A percentile compares a stretch with the other conserved stretches of the same genome.
Conservation (phyloP, 2,888 invertebrate genomes). For the Xestia ashworthii region DNA sequence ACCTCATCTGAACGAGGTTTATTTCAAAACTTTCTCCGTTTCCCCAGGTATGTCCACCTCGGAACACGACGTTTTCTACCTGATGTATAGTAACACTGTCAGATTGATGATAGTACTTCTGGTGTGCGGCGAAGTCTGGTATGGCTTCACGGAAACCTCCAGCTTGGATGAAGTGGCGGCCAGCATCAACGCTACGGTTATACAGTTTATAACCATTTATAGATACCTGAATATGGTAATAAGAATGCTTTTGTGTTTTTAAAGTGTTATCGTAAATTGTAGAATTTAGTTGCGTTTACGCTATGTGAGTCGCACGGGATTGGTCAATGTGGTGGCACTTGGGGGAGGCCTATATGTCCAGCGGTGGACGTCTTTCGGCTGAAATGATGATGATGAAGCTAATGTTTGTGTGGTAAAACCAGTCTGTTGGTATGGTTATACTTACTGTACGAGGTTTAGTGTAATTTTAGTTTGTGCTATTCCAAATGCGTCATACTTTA, state of each 20-base stretch:
- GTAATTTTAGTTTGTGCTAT: neutral
- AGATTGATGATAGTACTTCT: slow-evolving; percentile 73
- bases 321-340: too few relatives aligned
- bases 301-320: too few relatives aligned
- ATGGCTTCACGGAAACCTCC: slow-evolving; percentile 70
- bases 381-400: too few relatives aligned
- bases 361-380: too few relatives aligned
- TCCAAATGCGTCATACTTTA: slow-evolving; percentile 11
- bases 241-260: slow-evolving; percentile 23
- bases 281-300: neutral
- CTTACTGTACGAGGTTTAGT: too few relatives aligned
- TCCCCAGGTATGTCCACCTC: slow-evolving; percentile 72
- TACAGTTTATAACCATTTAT: slow-evolving; percentile 79
- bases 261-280: neutral
- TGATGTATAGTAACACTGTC: slow-evolving; percentile 74
- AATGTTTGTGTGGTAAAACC: neutral
- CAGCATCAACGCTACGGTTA: slow-evolving; percentile 74
- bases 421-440: neutral
- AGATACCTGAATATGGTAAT: slow-evolving; percentile 82
- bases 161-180: slow-evolving; percentile 77
- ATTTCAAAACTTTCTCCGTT: slow-evolving; percentile 49
- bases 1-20: neutral
- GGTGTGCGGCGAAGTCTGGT: slow-evolving; percentile 78
- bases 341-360: too few relatives aligned
- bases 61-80: slow-evolving; percentile 72